phyloP scores from a whole-genome alignment of 53 echinoderm and acorn worm species.

The Glandiceps talaboti region DNA sequence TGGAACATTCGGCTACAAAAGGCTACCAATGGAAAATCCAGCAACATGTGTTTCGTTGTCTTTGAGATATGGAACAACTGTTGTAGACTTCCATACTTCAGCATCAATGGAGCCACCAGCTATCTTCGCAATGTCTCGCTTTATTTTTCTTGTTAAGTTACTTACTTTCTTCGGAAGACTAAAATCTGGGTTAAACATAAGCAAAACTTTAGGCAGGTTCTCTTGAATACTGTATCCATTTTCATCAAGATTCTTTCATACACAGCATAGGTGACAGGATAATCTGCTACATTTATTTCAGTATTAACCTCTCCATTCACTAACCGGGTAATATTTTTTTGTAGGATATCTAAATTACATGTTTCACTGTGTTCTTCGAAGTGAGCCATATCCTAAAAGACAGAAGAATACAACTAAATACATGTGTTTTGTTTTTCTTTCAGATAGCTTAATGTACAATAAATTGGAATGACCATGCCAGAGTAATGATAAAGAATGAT shows the following conservation, averaged over 20 bases:
- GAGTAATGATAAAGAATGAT: too few relatives aligned
- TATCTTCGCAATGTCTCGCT: background rate
- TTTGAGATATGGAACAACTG: background rate
- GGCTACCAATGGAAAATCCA: background rate
- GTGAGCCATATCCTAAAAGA: too few relatives aligned
- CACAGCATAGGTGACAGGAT: background rate
- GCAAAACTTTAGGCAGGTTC: background rate
- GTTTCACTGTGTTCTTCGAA: too few relatives aligned
- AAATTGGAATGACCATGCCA: too few relatives aligned
- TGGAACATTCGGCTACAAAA: background rate
- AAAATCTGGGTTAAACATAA: background rate
- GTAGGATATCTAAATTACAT: too few relatives aligned
- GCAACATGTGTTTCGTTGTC: background rate
- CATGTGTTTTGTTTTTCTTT: too few relatives aligned
- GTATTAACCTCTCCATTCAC: too few relatives aligned
- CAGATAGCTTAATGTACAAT: too few relatives aligned
- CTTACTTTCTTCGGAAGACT: background rate
- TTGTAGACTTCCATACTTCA: background rate
- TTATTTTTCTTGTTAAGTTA: background rate
- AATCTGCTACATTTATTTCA: too few relatives aligned
- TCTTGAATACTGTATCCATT: background rate
- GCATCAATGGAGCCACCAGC: background rate
- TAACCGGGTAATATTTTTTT: too few relatives aligned
- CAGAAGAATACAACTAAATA: too few relatives aligned
- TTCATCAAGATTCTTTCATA: background rate